A percentile compares a stretch with the other conserved stretches of the same genome.
Conservation (phyloP, 1,140 invertebrate species). For the Pogonus chalceus region DNA sequence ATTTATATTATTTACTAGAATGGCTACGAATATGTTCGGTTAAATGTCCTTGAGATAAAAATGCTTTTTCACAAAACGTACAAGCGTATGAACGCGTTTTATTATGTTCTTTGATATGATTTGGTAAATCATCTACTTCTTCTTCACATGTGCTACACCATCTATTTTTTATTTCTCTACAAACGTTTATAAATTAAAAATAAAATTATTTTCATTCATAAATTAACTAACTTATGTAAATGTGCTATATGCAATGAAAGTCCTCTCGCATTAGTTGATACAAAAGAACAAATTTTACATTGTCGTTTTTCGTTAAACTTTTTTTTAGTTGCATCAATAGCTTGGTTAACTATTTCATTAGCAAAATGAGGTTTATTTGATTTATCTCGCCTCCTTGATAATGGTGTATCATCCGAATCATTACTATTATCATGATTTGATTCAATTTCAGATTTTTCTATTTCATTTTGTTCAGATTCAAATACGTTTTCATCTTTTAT, state of each 20-base stretch:
- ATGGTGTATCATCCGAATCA: background rate
- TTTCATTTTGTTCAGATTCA: background rate
- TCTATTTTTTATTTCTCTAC: conserved; percentile 10
- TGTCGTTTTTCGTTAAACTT: background rate
- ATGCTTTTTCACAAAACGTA: conserved; percentile 12
- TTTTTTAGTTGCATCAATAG: background rate
- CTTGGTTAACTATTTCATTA: background rate
- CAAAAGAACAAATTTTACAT: conserved; percentile 7
- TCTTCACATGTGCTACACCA: conserved; percentile 13
- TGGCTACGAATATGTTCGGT: conserved; percentile 12
- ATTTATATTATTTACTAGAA: conserved; percentile 8
- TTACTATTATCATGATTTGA: background rate
- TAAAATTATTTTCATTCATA: background rate
- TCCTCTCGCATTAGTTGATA: conserved; percentile 8
- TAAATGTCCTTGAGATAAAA: background rate
- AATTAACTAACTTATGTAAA: conserved; percentile 11
- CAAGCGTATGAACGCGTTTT: background rate
- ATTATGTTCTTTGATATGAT: conserved; percentile 6
- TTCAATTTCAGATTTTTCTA: too few relatives aligned
- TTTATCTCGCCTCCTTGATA: background rate
- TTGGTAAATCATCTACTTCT: conserved; percentile 10
- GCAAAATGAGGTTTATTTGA: background rate
- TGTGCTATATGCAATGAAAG: conserved; percentile 11
- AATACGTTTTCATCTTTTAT: background rate
- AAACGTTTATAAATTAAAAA: background rate